phyloP scores from a whole-genome alignment of 2,797 vertebrate species.

The Alcedo atthis region DNA sequence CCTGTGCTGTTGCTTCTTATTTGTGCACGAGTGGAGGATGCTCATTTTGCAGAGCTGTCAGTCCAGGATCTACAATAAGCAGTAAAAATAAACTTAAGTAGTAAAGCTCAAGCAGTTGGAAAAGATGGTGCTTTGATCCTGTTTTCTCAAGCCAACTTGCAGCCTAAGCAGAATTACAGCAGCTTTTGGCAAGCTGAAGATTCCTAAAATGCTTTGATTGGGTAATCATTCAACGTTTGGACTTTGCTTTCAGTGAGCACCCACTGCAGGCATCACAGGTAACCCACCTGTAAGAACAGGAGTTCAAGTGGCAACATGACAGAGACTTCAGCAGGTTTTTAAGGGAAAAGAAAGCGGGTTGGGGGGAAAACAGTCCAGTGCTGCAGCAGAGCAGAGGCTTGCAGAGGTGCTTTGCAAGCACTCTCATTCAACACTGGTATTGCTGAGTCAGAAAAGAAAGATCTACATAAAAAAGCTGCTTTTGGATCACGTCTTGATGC shows the following conservation, averaged over 20 bases:
- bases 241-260: background rate
- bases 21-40: background rate
- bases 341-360: background rate
- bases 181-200: background rate
- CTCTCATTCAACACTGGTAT: background rate
- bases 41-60: background rate
- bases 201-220: background rate
- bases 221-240: background rate
- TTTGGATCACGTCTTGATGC: background rate
- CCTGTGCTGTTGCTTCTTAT: background rate
- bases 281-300: background rate
- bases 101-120: background rate
- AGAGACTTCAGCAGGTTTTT: background rate
- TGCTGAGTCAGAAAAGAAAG: conserved; percentile 22
- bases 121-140: background rate
- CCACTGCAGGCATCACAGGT: background rate
- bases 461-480: background rate
- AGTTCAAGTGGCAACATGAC: background rate
- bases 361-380: background rate
- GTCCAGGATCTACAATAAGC: background rate
- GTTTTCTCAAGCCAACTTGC: background rate
- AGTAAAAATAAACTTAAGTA: conserved; percentile 31
- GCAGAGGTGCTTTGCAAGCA: background rate
- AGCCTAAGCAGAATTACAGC: conserved; percentile 31
- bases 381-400: background rate